Conservation (phyloP, 1,140 invertebrate genomes). For the Hestina assimilis region DNA sequence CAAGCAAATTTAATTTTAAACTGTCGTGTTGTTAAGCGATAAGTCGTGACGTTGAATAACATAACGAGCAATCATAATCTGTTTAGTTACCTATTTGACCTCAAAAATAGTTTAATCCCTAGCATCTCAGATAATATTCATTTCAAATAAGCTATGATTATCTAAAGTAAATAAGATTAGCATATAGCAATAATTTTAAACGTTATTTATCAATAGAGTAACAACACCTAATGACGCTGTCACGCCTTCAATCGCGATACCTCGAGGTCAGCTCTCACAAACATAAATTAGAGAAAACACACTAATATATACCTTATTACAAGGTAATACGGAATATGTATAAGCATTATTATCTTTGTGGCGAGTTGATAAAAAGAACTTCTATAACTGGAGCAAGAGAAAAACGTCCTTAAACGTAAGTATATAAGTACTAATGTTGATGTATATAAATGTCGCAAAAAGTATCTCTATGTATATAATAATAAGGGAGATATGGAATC, state of each 20-base stretch:
- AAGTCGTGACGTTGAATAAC: neutral
- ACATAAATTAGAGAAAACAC: neutral
- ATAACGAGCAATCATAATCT: neutral
- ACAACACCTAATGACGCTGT: slow-evolving; percentile 9
- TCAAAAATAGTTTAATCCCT: neutral
- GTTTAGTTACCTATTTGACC: neutral
- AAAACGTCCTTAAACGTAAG: neutral
- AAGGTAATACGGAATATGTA: neutral
- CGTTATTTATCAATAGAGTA: slow-evolving; percentile 22
- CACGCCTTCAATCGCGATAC: slow-evolving; percentile 12
- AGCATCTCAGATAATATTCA: slow-evolving; percentile 14
- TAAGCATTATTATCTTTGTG: neutral
- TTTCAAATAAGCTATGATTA: slow-evolving; percentile 18
- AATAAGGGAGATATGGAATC: slow-evolving; percentile 1
- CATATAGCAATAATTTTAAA: slow-evolving; percentile 16
- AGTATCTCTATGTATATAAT: neutral
- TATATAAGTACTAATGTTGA: neutral
- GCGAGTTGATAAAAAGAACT: slow-evolving; percentile 9
- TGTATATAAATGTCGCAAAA: slow-evolving; percentile 6
- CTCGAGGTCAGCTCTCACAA: slow-evolving; percentile 10
- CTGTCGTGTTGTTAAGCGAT: neutral
- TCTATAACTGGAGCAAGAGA: neutral
- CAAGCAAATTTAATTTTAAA: neutral
- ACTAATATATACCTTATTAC: neutral
- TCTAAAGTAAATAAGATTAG: slow-evolving; percentile 18